Conservation (phyloP, 2,888 invertebrate species). For the Hirtodrosophila duncani region DNA sequence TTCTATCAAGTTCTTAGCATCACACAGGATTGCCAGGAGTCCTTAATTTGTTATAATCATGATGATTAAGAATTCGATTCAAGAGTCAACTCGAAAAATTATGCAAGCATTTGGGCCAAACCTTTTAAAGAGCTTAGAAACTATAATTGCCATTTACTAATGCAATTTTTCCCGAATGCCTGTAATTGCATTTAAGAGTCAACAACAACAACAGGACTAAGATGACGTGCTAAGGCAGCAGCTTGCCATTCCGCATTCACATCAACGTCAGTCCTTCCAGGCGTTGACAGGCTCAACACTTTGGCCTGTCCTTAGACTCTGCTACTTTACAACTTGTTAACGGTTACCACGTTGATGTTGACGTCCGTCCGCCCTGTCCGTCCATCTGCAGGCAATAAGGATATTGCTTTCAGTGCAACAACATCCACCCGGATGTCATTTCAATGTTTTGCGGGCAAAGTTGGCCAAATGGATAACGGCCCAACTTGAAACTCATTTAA, state of each 20-base stretch:
- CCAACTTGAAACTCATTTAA: slow-evolving; percentile 1
- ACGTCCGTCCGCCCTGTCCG: slow-evolving; percentile 1
- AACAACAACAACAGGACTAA: slow-evolving; percentile 6
- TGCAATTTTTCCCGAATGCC: slow-evolving; percentile 47
- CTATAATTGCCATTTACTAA: slow-evolving; percentile 30
- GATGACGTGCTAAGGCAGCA: background rate
- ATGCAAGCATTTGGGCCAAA: too few relatives aligned
- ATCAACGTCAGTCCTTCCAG: slow-evolving; percentile 19
- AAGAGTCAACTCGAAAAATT: too few relatives aligned
- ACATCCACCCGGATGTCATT: slow-evolving; percentile 12
- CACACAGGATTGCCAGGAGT: too few relatives aligned
- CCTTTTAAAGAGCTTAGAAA: slow-evolving; percentile 2
- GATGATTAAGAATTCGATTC: too few relatives aligned
- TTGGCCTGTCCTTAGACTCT: slow-evolving; percentile 19
- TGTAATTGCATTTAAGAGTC: slow-evolving; percentile 52
- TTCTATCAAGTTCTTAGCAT: too few relatives aligned
- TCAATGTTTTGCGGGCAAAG: background rate
- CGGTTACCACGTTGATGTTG: slow-evolving; percentile 10
- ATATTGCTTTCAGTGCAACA: slow-evolving; percentile 30
- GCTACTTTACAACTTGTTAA: slow-evolving; percentile 12
- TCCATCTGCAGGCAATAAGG: slow-evolving; percentile 18
- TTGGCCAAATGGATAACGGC: background rate
- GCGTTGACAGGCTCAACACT: slow-evolving; percentile 21
- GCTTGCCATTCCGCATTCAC: slow-evolving; percentile 1
- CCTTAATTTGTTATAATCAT: too few relatives aligned